These are phyloP conservation scores for Drosophila kepulauana DNA, from an alignment of 1,140 invertebrate species.

Conservation along the genomic window DNA sequence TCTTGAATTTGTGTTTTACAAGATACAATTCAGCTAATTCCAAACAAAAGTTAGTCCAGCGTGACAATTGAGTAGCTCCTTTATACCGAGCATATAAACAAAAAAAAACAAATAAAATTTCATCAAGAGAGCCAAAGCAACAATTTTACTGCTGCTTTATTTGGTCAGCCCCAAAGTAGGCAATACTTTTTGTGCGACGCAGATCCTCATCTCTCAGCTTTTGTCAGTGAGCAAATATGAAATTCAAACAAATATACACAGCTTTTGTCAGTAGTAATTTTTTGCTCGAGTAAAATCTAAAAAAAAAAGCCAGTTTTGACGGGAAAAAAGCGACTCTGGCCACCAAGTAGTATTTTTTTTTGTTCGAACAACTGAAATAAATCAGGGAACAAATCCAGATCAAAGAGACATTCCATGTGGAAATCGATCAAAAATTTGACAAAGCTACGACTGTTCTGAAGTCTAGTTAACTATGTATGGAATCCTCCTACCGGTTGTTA, in stretches of 20 bases:
- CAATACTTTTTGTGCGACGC: constrained; percentile 31
- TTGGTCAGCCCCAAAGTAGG: constrained; percentile 42
- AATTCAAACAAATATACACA: not conserved
- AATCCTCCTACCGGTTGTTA: not conserved
- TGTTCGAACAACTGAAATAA: constrained; percentile 8
- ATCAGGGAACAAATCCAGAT: constrained; percentile 26
- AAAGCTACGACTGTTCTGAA: constrained; percentile 25
- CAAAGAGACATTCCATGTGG: constrained; percentile 27
- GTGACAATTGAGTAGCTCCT: constrained; percentile 68
- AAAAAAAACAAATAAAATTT: constrained; percentile 34
- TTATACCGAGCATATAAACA: constrained; percentile 32
- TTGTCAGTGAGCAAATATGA: constrained; percentile 31
- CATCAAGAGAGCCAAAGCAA: constrained; percentile 9
- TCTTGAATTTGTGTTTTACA: constrained; percentile 82
- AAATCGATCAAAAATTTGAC: constrained; percentile 36
- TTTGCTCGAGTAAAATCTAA: too few relatives aligned
- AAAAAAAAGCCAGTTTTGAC: too few relatives aligned
- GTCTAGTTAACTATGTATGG: constrained; percentile 37
- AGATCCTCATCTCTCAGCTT: constrained; percentile 17
- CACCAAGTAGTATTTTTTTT: constrained; percentile 1
- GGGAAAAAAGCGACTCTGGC: too few relatives aligned
- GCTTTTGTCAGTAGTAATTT: too few relatives aligned
- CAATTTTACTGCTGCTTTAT: constrained; percentile 15
- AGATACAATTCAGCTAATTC: constrained; percentile 81
- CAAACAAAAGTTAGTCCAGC: constrained; percentile 80